These are phyloP conservation scores for Dryomyza anilis DNA, from an alignment of 2,888 invertebrate genomes.

Conservation along the genomic window DNA sequence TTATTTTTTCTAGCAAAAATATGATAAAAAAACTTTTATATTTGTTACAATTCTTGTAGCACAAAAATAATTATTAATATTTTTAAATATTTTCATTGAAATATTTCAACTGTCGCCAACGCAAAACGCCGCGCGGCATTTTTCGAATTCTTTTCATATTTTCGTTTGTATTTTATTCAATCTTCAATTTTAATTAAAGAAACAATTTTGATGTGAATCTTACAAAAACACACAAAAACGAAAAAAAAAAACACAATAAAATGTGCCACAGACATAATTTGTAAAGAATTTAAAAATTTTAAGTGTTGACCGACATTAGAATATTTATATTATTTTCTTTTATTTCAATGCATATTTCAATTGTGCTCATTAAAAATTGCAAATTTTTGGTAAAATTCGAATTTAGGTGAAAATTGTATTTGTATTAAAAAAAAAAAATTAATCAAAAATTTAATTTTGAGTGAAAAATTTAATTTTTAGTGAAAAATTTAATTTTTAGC, in stretches of 20 bases:
- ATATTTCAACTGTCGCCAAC: constrained; percentile 18
- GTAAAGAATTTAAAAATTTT: constrained; percentile 5
- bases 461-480: too few relatives aligned
- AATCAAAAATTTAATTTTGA: too few relatives aligned
- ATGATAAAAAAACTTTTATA: too few relatives aligned
- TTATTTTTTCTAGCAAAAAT: too few relatives aligned
- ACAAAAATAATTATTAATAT: too few relatives aligned
- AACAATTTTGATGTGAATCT: neutral
- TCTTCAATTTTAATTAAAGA: neutral
- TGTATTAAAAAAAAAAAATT: too few relatives aligned
- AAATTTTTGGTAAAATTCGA: too few relatives aligned
- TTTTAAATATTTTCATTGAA: too few relatives aligned
- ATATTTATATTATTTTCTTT: neutral
- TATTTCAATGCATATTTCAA: neutral
- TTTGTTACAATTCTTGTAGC: too few relatives aligned
- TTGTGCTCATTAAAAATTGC: too few relatives aligned
- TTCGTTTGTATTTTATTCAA: neutral
- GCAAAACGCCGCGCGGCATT: neutral
- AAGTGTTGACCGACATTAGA: constrained; percentile 13
- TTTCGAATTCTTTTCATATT: constrained; percentile 10
- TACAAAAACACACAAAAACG: neutral
- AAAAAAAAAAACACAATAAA: neutral
- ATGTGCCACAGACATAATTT: neutral
- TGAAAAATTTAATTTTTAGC: too few relatives aligned
- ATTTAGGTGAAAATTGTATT: too few relatives aligned